Conservation (phyloP, 2,797 vertebrate genomes). For the Manis crassicaudata region DNA sequence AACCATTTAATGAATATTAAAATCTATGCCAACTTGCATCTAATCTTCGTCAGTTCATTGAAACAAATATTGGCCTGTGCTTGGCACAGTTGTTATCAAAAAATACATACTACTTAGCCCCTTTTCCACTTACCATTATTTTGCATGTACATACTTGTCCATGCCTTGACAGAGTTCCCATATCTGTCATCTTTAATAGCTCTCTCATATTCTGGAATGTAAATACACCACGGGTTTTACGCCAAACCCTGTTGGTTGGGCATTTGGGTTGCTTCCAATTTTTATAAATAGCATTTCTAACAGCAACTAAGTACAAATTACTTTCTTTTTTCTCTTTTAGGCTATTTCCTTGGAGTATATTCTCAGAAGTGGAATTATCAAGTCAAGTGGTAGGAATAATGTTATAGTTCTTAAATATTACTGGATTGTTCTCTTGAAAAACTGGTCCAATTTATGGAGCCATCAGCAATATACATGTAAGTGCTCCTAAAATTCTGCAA, state of each 20-base stretch:
- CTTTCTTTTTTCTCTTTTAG: conserved; percentile 35
- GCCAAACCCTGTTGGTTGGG: conserved; percentile 35
- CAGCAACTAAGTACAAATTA: conserved; percentile 64
- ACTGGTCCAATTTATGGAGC: neutral
- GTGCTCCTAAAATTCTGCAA: conserved; percentile 46
- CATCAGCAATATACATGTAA: neutral
- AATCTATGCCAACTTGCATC: conserved; percentile 4
- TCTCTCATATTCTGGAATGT: conserved; percentile 51
- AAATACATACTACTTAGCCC: neutral
- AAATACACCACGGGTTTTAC: conserved; percentile 45
- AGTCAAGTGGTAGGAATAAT: conserved; percentile 53
- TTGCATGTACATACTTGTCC: neutral
- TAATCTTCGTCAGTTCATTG: neutral
- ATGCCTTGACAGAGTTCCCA: neutral
- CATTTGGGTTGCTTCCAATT: conserved; percentile 59
- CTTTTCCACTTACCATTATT: neutral
- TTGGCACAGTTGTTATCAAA: neutral
- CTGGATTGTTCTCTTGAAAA: conserved; percentile 34
- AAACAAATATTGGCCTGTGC: neutral
- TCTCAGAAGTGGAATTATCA: conserved; percentile 59
- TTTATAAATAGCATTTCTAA: conserved; percentile 72
- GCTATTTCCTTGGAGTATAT: conserved; percentile 21
- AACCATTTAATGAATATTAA: neutral
- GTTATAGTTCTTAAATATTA: conserved; percentile 52
- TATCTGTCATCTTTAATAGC: conserved; percentile 28